Evolutionary conservation across 2,113 vertebrate genomes (phyloP).

Genomic region (Prolemur simus): DNA sequence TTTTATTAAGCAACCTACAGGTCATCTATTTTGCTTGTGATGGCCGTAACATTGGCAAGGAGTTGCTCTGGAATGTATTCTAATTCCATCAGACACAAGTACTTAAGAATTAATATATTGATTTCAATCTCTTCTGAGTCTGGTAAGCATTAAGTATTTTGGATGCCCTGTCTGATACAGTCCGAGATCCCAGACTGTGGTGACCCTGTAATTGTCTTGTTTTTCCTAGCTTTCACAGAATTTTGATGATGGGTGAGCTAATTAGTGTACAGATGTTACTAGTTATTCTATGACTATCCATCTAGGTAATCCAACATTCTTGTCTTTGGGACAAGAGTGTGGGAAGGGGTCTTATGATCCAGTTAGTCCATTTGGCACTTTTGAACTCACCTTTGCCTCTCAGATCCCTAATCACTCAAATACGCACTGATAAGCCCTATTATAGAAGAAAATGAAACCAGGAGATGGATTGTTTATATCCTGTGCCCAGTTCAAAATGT

Average conservation of each 20-base stretch:
- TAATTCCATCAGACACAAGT: background rate
- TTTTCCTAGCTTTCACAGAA: background rate
- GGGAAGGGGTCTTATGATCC: background rate
- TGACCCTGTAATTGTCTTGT: background rate
- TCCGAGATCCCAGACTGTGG: background rate
- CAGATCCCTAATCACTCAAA: background rate
- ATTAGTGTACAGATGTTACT: background rate
- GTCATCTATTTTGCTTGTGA: background rate
- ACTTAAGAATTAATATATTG: background rate
- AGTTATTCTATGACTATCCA: background rate
- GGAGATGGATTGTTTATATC: background rate
- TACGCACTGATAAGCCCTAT: background rate
- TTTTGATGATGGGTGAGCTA: background rate
- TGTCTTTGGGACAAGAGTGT: background rate
- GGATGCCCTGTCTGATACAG: background rate
- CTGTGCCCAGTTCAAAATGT: background rate
- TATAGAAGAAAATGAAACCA: background rate
- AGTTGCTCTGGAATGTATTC: background rate
- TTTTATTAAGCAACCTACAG: background rate
- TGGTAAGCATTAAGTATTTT: background rate
- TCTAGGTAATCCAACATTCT: background rate
- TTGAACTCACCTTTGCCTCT: constrained; percentile 2
- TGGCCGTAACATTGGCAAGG: background rate
- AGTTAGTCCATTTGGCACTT: background rate
- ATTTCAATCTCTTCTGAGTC: background rate